These are phyloP conservation scores for Scatophagus argus DNA, from an alignment of 2,113 vertebrate genomes.

Conservation along the genomic window DNA sequence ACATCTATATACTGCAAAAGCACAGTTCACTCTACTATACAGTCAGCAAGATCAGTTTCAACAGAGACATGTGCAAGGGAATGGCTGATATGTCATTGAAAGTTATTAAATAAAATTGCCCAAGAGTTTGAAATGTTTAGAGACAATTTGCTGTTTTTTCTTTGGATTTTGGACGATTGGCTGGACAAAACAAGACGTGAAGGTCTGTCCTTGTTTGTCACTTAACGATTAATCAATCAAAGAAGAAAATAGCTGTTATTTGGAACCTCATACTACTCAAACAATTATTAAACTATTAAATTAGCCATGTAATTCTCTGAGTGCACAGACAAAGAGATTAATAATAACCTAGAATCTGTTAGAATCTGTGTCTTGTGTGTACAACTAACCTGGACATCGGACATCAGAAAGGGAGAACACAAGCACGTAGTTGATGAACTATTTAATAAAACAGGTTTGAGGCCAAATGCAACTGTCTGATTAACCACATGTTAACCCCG, in stretches of 20 bases:
- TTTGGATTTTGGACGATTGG: not conserved
- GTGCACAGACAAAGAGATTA: not conserved
- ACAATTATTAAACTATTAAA: not conserved
- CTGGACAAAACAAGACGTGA: too few relatives aligned
- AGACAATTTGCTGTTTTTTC: too few relatives aligned
- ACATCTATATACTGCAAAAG: conserved; percentile 13
- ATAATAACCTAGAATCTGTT: not conserved
- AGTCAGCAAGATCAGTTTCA: not conserved
- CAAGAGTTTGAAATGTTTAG: too few relatives aligned
- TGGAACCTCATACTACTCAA: not conserved
- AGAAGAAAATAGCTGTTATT: too few relatives aligned
- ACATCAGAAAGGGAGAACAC: not conserved
- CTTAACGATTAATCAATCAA: not conserved
- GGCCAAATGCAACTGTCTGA: conserved; percentile 24
- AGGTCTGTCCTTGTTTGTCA: too few relatives aligned
- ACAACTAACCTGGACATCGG: not conserved
- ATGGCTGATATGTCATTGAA: not conserved
- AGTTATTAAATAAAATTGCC: not conserved
- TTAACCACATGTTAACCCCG: conserved; percentile 41
- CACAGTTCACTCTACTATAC: not conserved
- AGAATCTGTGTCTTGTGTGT: not conserved
- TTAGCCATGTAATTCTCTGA: not conserved
- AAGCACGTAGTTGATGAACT: conserved; percentile 27
- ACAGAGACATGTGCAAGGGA: not conserved
- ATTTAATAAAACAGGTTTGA: conserved; percentile 35